Percentiles rank a stretch among this genome's conserved stretches.
Evolutionary conservation across 2,113 vertebrate genomes (phyloP).

Genomic region (Leucosticte australis): DNA sequence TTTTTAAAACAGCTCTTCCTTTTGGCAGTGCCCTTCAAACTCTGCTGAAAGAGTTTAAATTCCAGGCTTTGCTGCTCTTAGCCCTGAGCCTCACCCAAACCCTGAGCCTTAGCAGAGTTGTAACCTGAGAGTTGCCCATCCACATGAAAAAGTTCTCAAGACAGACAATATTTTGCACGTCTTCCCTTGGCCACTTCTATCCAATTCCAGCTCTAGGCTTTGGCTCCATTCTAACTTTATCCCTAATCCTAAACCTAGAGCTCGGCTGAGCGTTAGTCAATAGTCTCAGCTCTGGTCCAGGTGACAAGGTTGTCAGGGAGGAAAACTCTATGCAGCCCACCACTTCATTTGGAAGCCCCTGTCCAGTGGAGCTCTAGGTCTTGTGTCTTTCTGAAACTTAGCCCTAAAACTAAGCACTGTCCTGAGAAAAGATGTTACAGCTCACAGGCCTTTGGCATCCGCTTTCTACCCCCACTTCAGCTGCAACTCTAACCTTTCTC

Average conservation of each 20-base stretch:
- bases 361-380: not conserved
- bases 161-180: not conserved
- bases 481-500: not conserved
- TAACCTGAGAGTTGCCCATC: not conserved
- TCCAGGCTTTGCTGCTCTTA: not conserved
- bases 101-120: not conserved
- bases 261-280: rapidly evolving
- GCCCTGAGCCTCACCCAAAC: not conserved
- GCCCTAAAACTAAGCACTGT: not conserved
- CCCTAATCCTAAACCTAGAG: not conserved
- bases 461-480: not conserved
- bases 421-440: not conserved
- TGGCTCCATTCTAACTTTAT: not conserved
- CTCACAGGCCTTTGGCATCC: not conserved
- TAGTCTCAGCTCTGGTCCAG: not conserved
- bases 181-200: not conserved
- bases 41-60: not conserved
- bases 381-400: not conserved
- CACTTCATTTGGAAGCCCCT: not conserved
- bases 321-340: not conserved
- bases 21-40: not conserved
- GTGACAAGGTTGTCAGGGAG: not conserved
- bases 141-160: not conserved
- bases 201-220: not conserved
- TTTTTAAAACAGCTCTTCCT: not conserved